Evolutionary conservation across 64 coral and sea anemone species (phyloP).

Genomic region (Anthopleura sola): DNA sequence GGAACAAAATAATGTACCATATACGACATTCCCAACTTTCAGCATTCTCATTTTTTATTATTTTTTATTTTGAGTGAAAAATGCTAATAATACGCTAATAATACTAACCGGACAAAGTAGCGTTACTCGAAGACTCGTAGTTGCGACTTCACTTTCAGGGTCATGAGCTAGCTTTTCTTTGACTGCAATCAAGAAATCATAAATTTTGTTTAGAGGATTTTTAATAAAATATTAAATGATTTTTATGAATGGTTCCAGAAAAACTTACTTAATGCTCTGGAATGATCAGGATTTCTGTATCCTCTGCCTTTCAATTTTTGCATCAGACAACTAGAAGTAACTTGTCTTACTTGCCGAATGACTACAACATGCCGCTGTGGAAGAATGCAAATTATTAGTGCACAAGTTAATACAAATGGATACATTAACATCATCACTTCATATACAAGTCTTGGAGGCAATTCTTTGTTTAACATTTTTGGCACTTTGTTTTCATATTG

Average conservation of each 20-base stretch:
- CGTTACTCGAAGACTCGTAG: slow-evolving; percentile 90
- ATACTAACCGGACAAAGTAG: slow-evolving; percentile 91
- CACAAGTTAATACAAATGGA: too few species aligned
- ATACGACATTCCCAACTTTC: too few species aligned
- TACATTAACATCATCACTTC: too few species aligned
- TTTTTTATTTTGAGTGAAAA: too few species aligned
- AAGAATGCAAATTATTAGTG: neutral
- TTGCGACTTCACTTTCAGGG: slow-evolving; percentile 96
- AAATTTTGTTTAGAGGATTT: too few species aligned
- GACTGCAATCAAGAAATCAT: slow-evolving; percentile 24
- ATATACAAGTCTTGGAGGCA: too few species aligned
- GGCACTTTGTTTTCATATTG: too few species aligned
- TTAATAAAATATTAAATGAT: too few species aligned
- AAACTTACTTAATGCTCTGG: slow-evolving; percentile 95
- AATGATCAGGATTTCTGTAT: slow-evolving; percentile 93
- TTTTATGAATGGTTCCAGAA: neutral
- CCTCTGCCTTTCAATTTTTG: slow-evolving; percentile 88
- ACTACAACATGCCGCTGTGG: slow-evolving; percentile 86
- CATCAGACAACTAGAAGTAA: slow-evolving; percentile 94
- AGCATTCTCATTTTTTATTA: too few species aligned
- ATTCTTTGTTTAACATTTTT: too few species aligned
- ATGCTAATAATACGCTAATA: neutral
- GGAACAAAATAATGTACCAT: too few species aligned
- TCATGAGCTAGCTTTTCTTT: slow-evolving; percentile 97
- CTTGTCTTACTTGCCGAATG: slow-evolving; percentile 66